These are phyloP conservation scores for Philopedon plagiatum DNA, from an alignment of 2,888 invertebrate genomes.

Conservation along the genomic window DNA sequence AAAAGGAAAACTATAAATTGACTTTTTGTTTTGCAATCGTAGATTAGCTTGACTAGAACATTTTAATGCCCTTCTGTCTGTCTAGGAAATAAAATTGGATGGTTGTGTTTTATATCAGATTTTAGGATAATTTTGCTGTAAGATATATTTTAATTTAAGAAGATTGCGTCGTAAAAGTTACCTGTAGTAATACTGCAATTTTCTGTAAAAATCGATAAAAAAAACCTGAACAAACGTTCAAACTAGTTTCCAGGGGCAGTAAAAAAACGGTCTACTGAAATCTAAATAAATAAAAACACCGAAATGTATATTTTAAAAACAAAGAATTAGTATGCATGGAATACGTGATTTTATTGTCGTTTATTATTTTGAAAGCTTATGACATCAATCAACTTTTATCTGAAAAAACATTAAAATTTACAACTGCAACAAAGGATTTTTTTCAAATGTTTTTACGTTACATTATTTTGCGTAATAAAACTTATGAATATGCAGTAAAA, in stretches of 20 bases:
- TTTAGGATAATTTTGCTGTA: neutral
- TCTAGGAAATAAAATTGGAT: neutral
- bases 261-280: neutral
- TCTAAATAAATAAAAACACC: neutral
- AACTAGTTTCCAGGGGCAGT: too few relatives aligned
- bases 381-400: neutral
- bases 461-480: constrained; percentile 10
- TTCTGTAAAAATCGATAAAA: too few relatives aligned
- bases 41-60: neutral
- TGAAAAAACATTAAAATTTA: neutral
- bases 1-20: constrained; percentile 27
- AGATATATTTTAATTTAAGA: too few relatives aligned
- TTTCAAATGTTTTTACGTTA: neutral
- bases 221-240: too few relatives aligned
- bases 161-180: too few relatives aligned
- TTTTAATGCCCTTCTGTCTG: neutral
- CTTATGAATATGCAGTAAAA: constrained; percentile 23
- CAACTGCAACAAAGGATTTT: neutral
- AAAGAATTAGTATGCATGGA: neutral
- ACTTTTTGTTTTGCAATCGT: neutral
- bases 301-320: neutral
- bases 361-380: neutral
- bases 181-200: too few relatives aligned
- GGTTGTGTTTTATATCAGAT: neutral
- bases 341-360: neutral